Evolutionary conservation across 2,888 invertebrate species (phyloP).

Genomic region (Biston stratarius): DNA sequence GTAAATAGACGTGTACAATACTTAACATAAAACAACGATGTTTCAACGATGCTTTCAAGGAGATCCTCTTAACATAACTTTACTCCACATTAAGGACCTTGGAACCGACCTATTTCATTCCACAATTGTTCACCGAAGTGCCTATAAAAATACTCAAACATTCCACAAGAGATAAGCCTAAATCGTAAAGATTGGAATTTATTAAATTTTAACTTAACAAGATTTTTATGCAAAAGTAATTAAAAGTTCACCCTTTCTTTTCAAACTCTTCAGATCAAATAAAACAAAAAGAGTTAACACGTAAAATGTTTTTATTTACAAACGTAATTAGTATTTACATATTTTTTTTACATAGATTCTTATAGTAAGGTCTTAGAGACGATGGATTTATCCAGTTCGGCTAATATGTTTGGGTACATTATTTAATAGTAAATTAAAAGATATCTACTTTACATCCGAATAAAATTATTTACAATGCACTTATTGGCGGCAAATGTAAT

Average conservation of each 20-base stretch:
- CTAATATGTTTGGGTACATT: conserved; percentile 35
- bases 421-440: conserved; percentile 31
- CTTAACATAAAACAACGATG: conserved; percentile 36
- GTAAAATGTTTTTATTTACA: conserved; percentile 83
- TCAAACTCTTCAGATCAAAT: conserved; percentile 43
- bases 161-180: conserved; percentile 34
- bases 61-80: conserved; percentile 45
- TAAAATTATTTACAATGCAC: conserved; percentile 30
- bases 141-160: conserved; percentile 44
- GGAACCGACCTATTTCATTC: conserved; percentile 40
- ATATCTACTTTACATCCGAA: conserved; percentile 23
- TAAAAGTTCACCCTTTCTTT: conserved; percentile 23
- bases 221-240: conserved; percentile 34
- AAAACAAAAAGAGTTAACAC: conserved; percentile 66
- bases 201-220: conserved; percentile 32
- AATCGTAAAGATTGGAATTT: conserved; percentile 37
- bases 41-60: conserved; percentile 42
- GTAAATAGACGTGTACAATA: conserved; percentile 31
- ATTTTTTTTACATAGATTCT: conserved; percentile 52
- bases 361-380: conserved; percentile 47
- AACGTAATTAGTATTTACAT: conserved; percentile 68
- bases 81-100: conserved; percentile 37
- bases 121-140: conserved; percentile 37
- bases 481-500: conserved; percentile 7
- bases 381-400: conserved; percentile 36